Evolutionary conservation across 2,888 invertebrate species (phyloP), one percentile per base, ranked within the genome.

Genomic region (Drosophila prolongata): DNA sequence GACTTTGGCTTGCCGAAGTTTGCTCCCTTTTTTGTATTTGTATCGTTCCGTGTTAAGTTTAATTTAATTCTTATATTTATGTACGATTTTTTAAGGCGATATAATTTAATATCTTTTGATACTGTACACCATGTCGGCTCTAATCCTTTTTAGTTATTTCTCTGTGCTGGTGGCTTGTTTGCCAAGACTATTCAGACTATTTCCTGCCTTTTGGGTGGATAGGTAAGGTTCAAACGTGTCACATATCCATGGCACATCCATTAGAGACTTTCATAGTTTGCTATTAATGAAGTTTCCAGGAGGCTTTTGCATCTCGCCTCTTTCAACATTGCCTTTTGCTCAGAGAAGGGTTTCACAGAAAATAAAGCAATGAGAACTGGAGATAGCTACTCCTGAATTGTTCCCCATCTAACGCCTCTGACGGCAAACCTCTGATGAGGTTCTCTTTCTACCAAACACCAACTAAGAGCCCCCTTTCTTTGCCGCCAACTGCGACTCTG

Each of bases 211-310:
- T 72, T 67, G 19, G 14, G 30, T 6, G 50, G 42, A 43, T 55
- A 30, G 72, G 62, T 42, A 54, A 16, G 66, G 37, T 35, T 16
- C 19, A 27, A 27, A 49, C 16, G 57, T 62, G 58, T 1, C 47
- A 62, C 40, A 58, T 79, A 75, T 78, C 75, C 73, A 56, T 76
- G 71, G 61, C 70, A 64, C 43, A 59, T 49, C 49, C 62, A 81
- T 79, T 62, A 65, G 42, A 72, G 71, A 37, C 67, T 61, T 75
- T 77, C 77, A 75, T 80, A 86, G 80, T 87, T 79, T 80, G 77
- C 77, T 89, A 84, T 88, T 82, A 88, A 88, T 88, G 84, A 80
- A 87, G 86, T 82, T 77, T 79, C 69, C 66, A 57, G 70, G 61
- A 67, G 70, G 57, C 76, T 59, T 2, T 19, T 19, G 19, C 19